These are phyloP conservation scores for Nematolebias whitei DNA, from an alignment of 2,113 vertebrate genomes.

Conservation along the genomic window DNA sequence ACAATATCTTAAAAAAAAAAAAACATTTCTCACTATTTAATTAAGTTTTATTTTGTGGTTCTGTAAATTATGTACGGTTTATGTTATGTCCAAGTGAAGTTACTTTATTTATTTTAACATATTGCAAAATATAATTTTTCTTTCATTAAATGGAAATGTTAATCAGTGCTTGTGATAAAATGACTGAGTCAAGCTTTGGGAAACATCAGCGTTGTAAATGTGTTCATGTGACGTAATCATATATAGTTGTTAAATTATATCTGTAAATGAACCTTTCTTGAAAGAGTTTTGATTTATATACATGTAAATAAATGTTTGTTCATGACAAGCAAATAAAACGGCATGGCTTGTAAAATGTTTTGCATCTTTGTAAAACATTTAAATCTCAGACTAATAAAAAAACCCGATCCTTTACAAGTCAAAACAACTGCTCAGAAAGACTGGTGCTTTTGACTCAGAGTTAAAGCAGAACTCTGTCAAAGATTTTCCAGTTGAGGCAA, in stretches of 20 bases:
- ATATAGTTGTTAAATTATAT: conserved; percentile 16
- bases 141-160: no score
- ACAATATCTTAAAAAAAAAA: no score
- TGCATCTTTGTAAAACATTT: conserved; percentile 9
- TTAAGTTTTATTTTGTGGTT: not conserved
- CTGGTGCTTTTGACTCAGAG: conserved; percentile 54
- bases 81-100: not conserved
- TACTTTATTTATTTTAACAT: not conserved
- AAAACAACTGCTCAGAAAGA: conserved; percentile 30
- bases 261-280: conserved; percentile 23
- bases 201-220: not conserved
- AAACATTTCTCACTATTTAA: not conserved
- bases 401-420: not conserved
- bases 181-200: no score
- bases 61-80: not conserved
- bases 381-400: conserved; percentile 16
- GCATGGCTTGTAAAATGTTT: not conserved
- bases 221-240: not conserved
- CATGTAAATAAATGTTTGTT: not conserved
- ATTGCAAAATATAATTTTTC: no score
- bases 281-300: not conserved
- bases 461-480: conserved; percentile 50
- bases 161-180: no score
- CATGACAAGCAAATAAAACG: conserved; percentile 22
- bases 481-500: conserved; percentile 74